Base-by-base conservation (phyloP, 2,888 invertebrate genomes). In the Netelia virgata region DNA sequence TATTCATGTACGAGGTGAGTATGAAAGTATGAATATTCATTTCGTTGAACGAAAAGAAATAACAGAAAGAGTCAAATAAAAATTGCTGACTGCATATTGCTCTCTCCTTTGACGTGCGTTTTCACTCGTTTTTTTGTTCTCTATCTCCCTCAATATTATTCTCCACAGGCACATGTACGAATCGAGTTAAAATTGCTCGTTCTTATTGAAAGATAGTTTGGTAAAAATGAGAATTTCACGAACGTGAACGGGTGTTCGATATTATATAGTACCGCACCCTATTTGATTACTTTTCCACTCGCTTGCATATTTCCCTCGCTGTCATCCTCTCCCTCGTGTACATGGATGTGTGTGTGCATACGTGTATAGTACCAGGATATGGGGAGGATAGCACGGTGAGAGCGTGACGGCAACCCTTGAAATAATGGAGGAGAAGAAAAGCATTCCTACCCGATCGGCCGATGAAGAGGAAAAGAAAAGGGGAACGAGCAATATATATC, bases 361-460 rank as follows among this genome's bases (percentile, higher is more conserved):
- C 59, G 36, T n/a, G 36, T 57, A 64, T 77, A 41, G 59, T 28
- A 36, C 6, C 36, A 36, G 8, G 36, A 36, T 3, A 72, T 74
- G 69, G 36, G 28, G 63, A 57, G 50, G 55, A 69, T 36, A 36
- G 41, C 43, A 61, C 14, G 70, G 64, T 66, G 53, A n/a, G 61
- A 23, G 55, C 47, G 73, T 74, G 53, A 23, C 73, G 82, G 73
- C 63, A 75, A 59, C 85, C 78, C 77, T 85, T 75, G 80, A 82
- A 86, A 86, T 86, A 87, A 86, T 87, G 83, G 84, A 85, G 80
- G 64, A 50, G 76, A 73, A 72, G 47, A 14, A 47, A 10, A 73
- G 81, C 20, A 55, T 61, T 70, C n/a, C 41, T 43, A 57, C 63
- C 61, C 70, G 83, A 74, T 69, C 43, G 70, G 59, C 36, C 20